A percentile compares a stretch with the other conserved stretches of the same genome.
Conservation (phyloP, 2,113 vertebrate genomes). For the Crotalus horridus region DNA sequence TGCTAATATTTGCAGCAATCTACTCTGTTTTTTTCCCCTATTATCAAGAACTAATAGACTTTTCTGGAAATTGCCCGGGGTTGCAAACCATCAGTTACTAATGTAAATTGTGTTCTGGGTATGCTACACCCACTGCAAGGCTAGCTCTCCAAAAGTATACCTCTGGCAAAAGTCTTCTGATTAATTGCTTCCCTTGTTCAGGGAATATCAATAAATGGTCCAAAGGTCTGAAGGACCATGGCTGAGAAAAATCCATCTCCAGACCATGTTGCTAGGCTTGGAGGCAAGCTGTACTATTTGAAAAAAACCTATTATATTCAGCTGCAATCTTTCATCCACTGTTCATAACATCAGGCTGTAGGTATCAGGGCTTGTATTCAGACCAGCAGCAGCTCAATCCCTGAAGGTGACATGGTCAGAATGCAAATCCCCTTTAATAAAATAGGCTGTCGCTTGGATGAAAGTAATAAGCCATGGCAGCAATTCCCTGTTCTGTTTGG, state of each 20-base stretch:
- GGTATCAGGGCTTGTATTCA: background rate
- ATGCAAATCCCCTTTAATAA: background rate
- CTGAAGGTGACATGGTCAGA: background rate
- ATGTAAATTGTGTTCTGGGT: background rate
- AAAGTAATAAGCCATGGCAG: background rate
- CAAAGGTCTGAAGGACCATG: background rate
- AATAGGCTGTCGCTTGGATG: background rate
- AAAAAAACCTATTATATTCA: background rate
- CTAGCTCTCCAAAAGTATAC: background rate
- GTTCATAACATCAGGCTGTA: background rate
- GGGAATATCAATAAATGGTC: background rate
- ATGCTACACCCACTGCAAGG: background rate
- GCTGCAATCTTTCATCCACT: background rate
- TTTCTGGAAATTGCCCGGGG: background rate
- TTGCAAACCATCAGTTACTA: background rate
- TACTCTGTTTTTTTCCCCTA: background rate
- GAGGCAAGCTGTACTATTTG: background rate
- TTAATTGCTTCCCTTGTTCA: background rate
- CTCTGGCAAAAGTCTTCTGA: background rate
- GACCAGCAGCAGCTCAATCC: background rate
- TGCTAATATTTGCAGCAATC: background rate
- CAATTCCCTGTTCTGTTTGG: background rate
- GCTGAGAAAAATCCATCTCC: background rate
- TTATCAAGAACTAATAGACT: conserved; percentile 1
- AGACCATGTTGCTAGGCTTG: background rate